A percentile compares a stretch with the other conserved stretches of the same genome.
These are phyloP conservation scores for Eugnorisma glareosa DNA, from an alignment of 2,888 invertebrate genomes.

Conservation along the genomic window DNA sequence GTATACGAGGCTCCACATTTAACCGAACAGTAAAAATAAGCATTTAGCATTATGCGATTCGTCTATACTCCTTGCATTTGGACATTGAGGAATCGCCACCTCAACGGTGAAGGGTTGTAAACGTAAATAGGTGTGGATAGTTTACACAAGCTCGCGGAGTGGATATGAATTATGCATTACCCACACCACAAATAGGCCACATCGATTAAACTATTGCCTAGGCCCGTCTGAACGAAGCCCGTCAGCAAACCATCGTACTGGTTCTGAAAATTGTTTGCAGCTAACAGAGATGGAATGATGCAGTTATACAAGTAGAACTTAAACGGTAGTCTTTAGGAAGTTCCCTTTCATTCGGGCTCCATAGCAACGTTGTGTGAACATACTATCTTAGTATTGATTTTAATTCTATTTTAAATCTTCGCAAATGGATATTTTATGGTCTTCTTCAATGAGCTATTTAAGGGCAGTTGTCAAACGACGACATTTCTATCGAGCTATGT, in stretches of 20 bases:
- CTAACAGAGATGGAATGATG: not conserved
- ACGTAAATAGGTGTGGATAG: conserved; percentile 7
- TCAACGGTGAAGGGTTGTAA: not conserved
- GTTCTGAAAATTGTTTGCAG: not conserved
- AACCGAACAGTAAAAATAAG: not conserved
- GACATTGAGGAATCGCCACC: not conserved
- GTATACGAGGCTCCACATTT: not conserved
- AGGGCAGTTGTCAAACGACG: not conserved
- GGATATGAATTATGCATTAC: conserved; percentile 13
- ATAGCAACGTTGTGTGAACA: not conserved
- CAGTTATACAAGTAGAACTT: not conserved
- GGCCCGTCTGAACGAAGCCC: not conserved
- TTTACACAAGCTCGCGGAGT: not conserved
- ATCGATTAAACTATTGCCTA: not conserved
- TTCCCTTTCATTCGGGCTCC: not conserved
- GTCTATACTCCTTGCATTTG: not conserved
- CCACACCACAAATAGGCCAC: not conserved
- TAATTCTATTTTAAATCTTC: not conserved
- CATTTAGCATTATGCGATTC: conserved; percentile 7
- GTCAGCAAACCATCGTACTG: not conserved
- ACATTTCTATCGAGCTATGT: not conserved
- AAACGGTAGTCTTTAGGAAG: not conserved
- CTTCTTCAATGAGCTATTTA: not conserved
- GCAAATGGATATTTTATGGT: not conserved
- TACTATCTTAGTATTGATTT: not conserved